Base-by-base conservation (phyloP, 2,113 vertebrate genomes). In the Salminus brasiliensis region DNA sequence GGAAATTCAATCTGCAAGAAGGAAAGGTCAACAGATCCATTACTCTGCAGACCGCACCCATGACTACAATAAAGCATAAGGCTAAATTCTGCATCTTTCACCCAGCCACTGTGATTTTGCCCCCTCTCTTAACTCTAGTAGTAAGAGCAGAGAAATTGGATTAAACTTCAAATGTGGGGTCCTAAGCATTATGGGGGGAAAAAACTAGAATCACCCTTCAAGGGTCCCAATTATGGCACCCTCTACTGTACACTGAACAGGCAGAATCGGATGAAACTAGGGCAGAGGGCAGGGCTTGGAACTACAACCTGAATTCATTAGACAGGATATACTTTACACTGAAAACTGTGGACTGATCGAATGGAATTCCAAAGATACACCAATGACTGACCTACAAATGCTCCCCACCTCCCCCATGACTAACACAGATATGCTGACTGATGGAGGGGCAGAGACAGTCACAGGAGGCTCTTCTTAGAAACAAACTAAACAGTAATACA, bases 401-500 rank as follows among this genome's bases (percentile, higher is more conserved):
- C 71, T 34, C 76, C 59, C 41, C 25, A 15, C 47, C 47, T 71
- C 13, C 29, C 72, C 27, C 23, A 55, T 55, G 74, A 81, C 67
- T n/a, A 11, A 57, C 25, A 81, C 32, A 60, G 12, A 67, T 69
- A 66, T 47, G 59, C 32, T n/a, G 25, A 34, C 66, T 55, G 52
- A 69, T 60, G 36, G 29, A 39, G 62, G 60, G 36, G 49, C 52
- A 52, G 67, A 12, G 57, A 79, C 47, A 80, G 39, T 78, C 71
- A 74, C 72, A 74, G 34, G 73, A 82, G 80, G 60, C 73, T 45
- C 45, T 67, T 81, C 68, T 80, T 65, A 49, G 36, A 25, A 60
- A 74, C 18, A 71, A 67, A 66, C 4, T 27, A 62, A 69, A 71
- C 32, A 30, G 16, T 60, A 79, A 74, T 63, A 36, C 27, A 52